Conservation (phyloP, 2,888 invertebrate genomes). For the Coelopa pilipes region DNA sequence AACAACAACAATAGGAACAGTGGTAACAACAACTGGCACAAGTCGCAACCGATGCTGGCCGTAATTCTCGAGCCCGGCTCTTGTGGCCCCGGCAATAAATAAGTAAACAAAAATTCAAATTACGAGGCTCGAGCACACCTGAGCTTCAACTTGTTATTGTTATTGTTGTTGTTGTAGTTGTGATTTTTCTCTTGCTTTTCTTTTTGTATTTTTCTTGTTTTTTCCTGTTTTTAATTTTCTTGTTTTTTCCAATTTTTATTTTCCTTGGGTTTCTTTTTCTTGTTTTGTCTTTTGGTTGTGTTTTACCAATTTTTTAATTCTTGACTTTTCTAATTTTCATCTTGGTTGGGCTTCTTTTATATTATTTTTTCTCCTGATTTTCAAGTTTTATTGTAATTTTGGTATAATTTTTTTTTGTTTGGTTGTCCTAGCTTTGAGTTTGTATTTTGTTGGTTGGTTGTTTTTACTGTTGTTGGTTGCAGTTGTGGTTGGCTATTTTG, state of each 20-base stretch:
- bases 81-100: constrained; percentile 16
- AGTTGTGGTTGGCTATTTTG: too few relatives aligned
- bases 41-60: not conserved
- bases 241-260: too few relatives aligned
- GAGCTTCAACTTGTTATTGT: not conserved
- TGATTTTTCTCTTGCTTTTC: not conserved
- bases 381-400: not conserved
- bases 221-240: not conserved
- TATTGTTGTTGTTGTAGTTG: too few relatives aligned
- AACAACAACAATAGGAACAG: constrained; percentile 8
- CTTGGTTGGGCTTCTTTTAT: too few relatives aligned
- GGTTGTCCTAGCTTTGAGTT: too few relatives aligned
- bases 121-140: constrained; percentile 30
- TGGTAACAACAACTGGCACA: not conserved
- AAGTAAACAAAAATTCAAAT: constrained; percentile 35
- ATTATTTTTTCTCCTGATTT: too few relatives aligned
- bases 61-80: constrained; percentile 4
- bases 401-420: too few relatives aligned
- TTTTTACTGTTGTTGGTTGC: constrained; percentile 20
- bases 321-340: too few relatives aligned
- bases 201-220: not conserved
- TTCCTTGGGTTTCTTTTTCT: not conserved
- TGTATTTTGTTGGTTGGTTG: constrained; percentile 11
- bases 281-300: not conserved
- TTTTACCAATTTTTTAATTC: not conserved